Conservation (phyloP, 2,888 invertebrate species). For the Phaonia tiefii region DNA sequence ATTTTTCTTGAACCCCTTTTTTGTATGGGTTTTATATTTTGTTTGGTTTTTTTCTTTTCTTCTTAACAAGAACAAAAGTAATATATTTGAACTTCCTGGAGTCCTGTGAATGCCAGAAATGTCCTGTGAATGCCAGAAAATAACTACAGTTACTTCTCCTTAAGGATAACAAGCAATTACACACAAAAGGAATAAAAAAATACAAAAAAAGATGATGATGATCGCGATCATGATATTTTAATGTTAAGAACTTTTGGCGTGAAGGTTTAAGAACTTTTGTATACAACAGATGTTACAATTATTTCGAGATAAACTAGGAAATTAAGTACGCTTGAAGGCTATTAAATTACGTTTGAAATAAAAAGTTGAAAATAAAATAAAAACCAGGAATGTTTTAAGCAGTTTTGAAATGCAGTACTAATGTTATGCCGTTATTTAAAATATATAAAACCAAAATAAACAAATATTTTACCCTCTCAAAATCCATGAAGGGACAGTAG, state of each 20-base stretch:
- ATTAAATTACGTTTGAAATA: too few species aligned
- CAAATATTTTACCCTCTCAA: too few species aligned
- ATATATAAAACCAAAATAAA: too few species aligned
- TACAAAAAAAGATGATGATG: conserved; percentile 17
- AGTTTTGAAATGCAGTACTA: too few species aligned
- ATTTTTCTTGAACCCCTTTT: conserved; percentile 47
- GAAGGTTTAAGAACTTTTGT: neutral
- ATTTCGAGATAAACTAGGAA: neutral
- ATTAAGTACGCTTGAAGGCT: too few species aligned
- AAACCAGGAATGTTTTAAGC: too few species aligned
- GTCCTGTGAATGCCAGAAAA: neutral
- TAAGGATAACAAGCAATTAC: conserved; percentile 31
- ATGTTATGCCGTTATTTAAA: too few species aligned
- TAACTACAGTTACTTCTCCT: conserved; percentile 48
- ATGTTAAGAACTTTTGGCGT: neutral
- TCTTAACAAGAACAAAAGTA: neutral
- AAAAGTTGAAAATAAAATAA: too few species aligned
- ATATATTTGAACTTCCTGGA: conserved; percentile 21
- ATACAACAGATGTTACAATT: conserved; percentile 32
- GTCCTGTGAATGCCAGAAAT: conserved; percentile 6
- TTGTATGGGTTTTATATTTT: too few species aligned
- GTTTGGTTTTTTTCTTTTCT: too few species aligned
- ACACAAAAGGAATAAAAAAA: neutral
- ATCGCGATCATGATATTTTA: too few species aligned
- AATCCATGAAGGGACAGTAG: too few species aligned